Conservation (phyloP, 2,113 vertebrate species). For the Neomonachus schauinslandi region DNA sequence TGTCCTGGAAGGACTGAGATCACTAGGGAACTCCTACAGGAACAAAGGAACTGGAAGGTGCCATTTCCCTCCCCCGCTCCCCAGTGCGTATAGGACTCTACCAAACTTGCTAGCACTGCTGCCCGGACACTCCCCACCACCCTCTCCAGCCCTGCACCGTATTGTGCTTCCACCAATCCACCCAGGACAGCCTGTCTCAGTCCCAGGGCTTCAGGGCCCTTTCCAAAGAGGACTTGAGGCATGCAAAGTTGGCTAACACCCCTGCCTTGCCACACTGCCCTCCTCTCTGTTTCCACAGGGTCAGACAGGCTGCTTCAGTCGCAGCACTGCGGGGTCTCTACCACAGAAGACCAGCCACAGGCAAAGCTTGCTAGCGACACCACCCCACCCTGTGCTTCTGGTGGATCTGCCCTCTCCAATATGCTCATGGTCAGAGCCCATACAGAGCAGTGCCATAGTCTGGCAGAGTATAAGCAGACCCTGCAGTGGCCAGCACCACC, state of each 20-base stretch:
- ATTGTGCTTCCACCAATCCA: neutral
- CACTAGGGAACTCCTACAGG: neutral
- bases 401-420: neutral
- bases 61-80: neutral
- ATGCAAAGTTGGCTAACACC: neutral
- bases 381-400: neutral
- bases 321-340: no score
- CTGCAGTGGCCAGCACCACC: neutral
- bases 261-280: no score
- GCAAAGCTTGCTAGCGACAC: no score
- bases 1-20: neutral
- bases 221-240: neutral
- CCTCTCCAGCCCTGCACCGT: neutral
- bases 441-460: neutral
- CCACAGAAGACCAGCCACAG: no score
- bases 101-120: neutral
- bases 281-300: no score
- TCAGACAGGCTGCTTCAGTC: no score
- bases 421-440: neutral
- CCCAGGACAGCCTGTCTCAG: neutral
- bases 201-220: neutral
- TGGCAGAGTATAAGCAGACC: neutral
- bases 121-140: accelerated
- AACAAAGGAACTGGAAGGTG: neutral
- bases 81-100: neutral